A percentile compares a stretch with the other conserved stretches of the same genome.
phyloP scores from a whole-genome alignment of 2,113 vertebrate genomes.

The Macroglossus sobrinus region DNA sequence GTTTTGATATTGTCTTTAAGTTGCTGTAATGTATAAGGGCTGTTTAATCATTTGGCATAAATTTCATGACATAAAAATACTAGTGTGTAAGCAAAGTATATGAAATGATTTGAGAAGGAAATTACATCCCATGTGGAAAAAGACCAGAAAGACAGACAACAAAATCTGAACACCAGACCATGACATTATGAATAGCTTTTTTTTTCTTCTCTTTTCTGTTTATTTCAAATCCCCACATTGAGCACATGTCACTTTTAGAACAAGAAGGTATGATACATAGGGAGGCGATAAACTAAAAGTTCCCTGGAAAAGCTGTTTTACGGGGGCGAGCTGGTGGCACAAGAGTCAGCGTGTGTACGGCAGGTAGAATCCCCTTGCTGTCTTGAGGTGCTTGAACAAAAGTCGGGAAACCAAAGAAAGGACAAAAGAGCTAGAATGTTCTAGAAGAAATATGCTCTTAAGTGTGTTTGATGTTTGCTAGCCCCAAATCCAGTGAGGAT shows the following conservation, averaged over 20 bases:
- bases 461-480: neutral
- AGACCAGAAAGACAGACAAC: neutral
- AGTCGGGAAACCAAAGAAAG: neutral
- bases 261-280: neutral
- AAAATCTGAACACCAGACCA: neutral
- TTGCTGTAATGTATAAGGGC: neutral
- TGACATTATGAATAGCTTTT: neutral
- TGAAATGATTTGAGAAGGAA: neutral
- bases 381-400: neutral
- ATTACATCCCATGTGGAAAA: neutral
- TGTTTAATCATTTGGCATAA: constrained; percentile 15
- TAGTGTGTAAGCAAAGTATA: neutral
- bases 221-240: neutral
- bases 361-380: accelerated
- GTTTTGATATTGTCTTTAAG: neutral
- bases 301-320: neutral
- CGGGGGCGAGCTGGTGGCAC: neutral
- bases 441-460: neutral
- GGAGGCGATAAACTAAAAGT: neutral
- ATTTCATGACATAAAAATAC: constrained; percentile 18
- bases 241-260: neutral
- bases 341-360: accelerated
- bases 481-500: neutral
- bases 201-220: neutral
- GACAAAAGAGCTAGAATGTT: neutral